Evolutionary conservation across 2,797 vertebrate species (phyloP), one percentile per base, ranked within the genome.

Genomic region (Gobio occitaniae): DNA sequence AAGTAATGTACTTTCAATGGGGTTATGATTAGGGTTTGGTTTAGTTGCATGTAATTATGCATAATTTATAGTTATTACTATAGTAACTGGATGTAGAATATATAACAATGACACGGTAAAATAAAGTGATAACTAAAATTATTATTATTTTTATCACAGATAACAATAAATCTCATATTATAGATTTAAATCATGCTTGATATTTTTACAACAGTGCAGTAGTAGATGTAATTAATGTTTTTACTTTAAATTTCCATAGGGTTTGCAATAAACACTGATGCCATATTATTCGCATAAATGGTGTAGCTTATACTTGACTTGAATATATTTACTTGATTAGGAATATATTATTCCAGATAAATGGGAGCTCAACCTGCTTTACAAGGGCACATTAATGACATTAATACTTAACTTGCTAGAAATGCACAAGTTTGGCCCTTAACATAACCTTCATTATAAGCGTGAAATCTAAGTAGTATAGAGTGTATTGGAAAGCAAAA

Each of bases 281-380:
- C 44, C 52, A 41, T 61, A 12, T 12, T 25, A 32, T 52, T 54
- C 50, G 71, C 50, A 13, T 59, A 59, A 56, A 11, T 56, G 17
- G 36, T 56, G 8, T 50, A 36, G 44, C 21, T 32, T 79, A 66
- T n/a, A 50, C 44, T 36, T 66, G 8, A 25, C 50, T 63, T 65
- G 6, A 65, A 65, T 7, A 65, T 63, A 63, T 63, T 29, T 29
- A 63, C 25, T 63, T 61, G 38, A 17, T 19, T 47, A 6, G 32
- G 41, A 78, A 65, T 41, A 38, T 38, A 38, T 76, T 76, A 59
- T 77, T 38, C 36, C 74, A 77, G 52, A 44, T 29, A 25, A 17
- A 78, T 29, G 21, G 15, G n/a, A 78, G n/a, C 25, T 78, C 38
- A 78, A 7, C 21, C 13, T 10, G 19, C 50, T 76, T 36, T 56